Base-by-base conservation (phyloP, 2,797 vertebrate genomes). In the Hirundo rustica region DNA sequence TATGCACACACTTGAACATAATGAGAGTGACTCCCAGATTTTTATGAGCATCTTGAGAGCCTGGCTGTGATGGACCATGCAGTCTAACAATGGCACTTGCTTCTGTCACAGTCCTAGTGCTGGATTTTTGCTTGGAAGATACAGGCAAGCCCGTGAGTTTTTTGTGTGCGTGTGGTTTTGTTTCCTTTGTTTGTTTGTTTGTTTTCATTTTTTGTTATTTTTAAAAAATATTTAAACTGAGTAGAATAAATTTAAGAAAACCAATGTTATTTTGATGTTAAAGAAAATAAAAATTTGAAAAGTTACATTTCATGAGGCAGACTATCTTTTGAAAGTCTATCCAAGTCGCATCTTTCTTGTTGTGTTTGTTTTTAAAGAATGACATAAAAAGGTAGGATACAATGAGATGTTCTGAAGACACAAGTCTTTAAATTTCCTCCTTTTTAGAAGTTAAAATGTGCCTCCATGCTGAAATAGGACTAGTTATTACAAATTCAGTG, bases 1-100 rank as follows among this genome's bases (percentile, higher is more conserved):
- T 67, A 83, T 87, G 34, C 45, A 85, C 60, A 71, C 51, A 71
- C 48, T 93, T 77, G 53, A 85, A 82, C 71, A 17, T 40, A 91
- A 93, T 48, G 84, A 95, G 92, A 94, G 92, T 40, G 72, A 89
- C 61, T 85, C 50, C 57, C 67, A 61, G 86, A 47, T 82, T 92
- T 96, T 95, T 93, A 94, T 64, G 79, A 92, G 51, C 38, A 73
- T 88, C 70, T 66, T 94, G 85, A 94, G 66, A 91, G 16, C 36
- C 44, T 78, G 53, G 4, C 23, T 51, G 62, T 82, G 71, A 67
- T 1, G 53, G 74, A 73, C 53, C 53, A 64, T 6, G 44, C 57
- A 74, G 50, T n/a, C 53, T 55, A 80, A 82, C 81, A 88, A 60
- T 23, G 65, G 42, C 65, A 36, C 74, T 89, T 78, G 54, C 36